Percentiles rank a stretch among this genome's conserved stretches.
Evolutionary conservation across 1,140 invertebrate species (phyloP).

Genomic region (Drepana arcuata): DNA sequence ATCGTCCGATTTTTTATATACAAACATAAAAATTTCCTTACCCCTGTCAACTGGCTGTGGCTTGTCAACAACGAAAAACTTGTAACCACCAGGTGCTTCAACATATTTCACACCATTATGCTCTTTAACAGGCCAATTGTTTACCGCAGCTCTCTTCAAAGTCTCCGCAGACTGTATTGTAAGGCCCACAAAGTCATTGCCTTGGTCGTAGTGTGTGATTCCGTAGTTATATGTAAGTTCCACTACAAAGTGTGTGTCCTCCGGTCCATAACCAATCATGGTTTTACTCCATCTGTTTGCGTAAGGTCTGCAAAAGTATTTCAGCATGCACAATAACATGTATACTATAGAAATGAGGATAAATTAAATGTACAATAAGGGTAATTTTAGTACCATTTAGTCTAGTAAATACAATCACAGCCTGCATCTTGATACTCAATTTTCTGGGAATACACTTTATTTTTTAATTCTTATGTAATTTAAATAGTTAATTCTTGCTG

Average conservation of each 20-base stretch:
- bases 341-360: too few species aligned
- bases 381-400: too few species aligned
- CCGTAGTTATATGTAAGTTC: conserved; percentile 99
- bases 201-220: conserved; percentile 83
- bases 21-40: too few species aligned
- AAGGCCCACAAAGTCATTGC: conserved; percentile 93
- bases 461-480: too few species aligned
- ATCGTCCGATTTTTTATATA: too few species aligned
- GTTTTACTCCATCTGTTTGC: conserved; percentile 99
- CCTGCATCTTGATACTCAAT: too few species aligned
- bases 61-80: conserved; percentile 86
- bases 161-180: conserved; percentile 86
- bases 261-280: conserved; percentile 98
- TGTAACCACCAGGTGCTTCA: conserved; percentile 92
- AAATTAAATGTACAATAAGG: conserved; percentile 3
- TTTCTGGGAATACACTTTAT: too few species aligned
- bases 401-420: too few species aligned
- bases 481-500: too few species aligned
- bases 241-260: conserved; percentile 95
- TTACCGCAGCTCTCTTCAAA: conserved; percentile 79
- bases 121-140: conserved; percentile 78
- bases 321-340: too few species aligned
- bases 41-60: conserved; percentile 76
- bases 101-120: conserved; percentile 76
- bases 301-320: conserved; percentile 91